Conservation (phyloP, 2,888 invertebrate genomes). For the Chloroclystis v-ata region DNA sequence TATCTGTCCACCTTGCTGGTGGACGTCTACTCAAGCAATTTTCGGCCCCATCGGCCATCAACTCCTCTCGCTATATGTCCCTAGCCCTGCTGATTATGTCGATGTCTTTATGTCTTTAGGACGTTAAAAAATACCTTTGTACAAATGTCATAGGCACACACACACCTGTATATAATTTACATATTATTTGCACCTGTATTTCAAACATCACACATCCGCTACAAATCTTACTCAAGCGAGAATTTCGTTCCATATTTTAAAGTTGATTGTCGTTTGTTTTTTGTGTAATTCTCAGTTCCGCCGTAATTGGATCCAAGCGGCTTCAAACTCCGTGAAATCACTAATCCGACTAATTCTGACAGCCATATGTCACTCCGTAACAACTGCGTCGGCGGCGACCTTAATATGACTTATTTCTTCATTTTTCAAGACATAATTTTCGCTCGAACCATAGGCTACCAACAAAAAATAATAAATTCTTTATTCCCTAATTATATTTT, state of each 20-base stretch:
- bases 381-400: constrained; percentile 47
- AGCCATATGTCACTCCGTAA: constrained; percentile 75
- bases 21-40: no score
- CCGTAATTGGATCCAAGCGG: constrained; percentile 71
- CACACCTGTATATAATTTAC: constrained; percentile 1
- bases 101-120: no score
- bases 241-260: constrained; percentile 58
- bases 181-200: constrained; percentile 36
- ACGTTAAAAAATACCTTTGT: no score
- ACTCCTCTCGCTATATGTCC: no score
- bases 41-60: no score
- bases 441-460: constrained; percentile 25
- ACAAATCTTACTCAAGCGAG: constrained; percentile 42
- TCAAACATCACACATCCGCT: constrained; percentile 43
- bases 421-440: constrained; percentile 28
- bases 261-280: constrained; percentile 59
- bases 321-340: constrained; percentile 71
- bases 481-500: not conserved
- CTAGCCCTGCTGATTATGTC: no score
- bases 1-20: no score
- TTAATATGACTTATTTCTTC: constrained; percentile 24
- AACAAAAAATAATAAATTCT: not conserved
- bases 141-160: no score
- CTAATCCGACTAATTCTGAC: constrained; percentile 78
- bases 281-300: constrained; percentile 60